Evolutionary conservation across 2,888 invertebrate genomes (phyloP).

Genomic region (Neoitamus cyanurus): DNA sequence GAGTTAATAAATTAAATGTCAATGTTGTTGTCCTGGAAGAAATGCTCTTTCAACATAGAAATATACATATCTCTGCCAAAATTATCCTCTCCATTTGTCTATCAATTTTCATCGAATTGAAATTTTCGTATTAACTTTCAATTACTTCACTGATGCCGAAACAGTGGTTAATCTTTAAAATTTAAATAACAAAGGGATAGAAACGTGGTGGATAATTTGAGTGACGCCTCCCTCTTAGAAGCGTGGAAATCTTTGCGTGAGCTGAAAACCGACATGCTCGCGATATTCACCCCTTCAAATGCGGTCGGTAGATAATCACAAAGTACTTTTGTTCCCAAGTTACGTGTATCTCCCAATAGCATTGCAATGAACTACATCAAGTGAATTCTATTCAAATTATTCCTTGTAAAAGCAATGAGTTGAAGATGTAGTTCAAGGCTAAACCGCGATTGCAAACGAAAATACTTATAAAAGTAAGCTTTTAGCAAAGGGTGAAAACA

Average conservation of each 20-base stretch:
- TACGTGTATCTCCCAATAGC: background rate
- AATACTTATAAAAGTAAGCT: background rate
- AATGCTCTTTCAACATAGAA: no score
- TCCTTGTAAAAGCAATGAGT: background rate
- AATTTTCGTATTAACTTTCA: no score
- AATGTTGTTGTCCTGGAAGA: background rate
- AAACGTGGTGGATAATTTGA: background rate
- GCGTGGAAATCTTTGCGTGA: background rate
- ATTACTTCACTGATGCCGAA: no score
- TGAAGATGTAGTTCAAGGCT: background rate
- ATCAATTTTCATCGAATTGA: no score
- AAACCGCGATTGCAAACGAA: background rate
- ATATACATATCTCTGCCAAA: no score
- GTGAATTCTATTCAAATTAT: background rate
- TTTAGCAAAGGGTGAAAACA: background rate
- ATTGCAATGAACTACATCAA: background rate
- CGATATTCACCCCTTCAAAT: background rate
- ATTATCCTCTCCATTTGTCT: no score
- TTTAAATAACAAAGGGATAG: background rate
- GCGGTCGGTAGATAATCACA: background rate
- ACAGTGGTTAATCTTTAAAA: background rate
- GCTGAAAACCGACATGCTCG: background rate
- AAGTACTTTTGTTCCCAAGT: background rate
- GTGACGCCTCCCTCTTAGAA: no score
- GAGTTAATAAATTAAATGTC: no score